These are phyloP conservation scores for Orchestia grillus DNA, from an alignment of 1,140 invertebrate species.

Conservation along the genomic window DNA sequence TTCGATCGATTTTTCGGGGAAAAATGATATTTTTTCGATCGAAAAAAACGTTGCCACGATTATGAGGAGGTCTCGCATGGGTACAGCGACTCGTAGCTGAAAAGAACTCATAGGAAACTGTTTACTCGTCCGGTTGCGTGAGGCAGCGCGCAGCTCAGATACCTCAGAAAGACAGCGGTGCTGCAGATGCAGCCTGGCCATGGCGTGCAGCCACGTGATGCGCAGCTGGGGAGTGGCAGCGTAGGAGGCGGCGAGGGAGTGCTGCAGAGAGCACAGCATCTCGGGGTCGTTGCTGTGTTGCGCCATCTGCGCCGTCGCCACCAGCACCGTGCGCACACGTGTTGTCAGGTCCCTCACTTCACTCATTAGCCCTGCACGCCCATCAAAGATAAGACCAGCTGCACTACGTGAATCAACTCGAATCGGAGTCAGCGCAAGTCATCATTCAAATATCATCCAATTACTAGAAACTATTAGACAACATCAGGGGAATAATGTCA, in stretches of 20 bases:
- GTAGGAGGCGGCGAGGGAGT: conserved; percentile 93
- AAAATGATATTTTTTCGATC: not conserved
- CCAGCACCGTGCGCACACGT: conserved; percentile 90
- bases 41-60: no score
- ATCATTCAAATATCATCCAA: no score
- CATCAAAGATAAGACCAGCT: not conserved
- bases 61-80: no score
- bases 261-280: conserved; percentile 91
- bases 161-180: conserved; percentile 86
- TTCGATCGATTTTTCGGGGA: not conserved
- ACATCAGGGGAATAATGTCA: no score
- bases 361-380: conserved; percentile 79
- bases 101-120: no score
- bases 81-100: no score
- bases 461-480: no score
- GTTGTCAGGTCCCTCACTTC: conserved; percentile 94
- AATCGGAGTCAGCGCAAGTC: no score
- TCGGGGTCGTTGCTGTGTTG: conserved; percentile 91
- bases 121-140: no score
- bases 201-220: conserved; percentile 93
- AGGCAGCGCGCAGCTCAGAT: not conserved
- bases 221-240: conserved; percentile 92
- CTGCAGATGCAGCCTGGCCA: conserved; percentile 84
- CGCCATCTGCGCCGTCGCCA: conserved; percentile 92
- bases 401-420: no score